Percentiles rank a stretch among this genome's conserved stretches.
Conservation (phyloP, 2,113 vertebrate genomes). For the Triplophysa tibetana region DNA sequence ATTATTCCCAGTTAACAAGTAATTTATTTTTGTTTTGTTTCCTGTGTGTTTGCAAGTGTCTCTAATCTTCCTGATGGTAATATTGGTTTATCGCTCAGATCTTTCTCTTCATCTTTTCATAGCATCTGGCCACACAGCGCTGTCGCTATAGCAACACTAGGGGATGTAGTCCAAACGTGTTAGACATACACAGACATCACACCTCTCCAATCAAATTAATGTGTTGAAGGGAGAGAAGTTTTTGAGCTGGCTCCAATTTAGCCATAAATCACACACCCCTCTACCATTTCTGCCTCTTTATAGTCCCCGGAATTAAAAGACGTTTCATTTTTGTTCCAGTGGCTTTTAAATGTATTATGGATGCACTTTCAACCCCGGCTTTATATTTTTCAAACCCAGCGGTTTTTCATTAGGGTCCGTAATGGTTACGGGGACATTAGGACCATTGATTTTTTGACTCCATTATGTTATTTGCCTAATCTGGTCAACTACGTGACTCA, state of each 20-base stretch:
- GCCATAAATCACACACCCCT: not conserved
- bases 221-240: constrained; percentile 21
- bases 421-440: not conserved
- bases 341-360: no score
- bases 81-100: constrained; percentile 36
- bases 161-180: constrained; percentile 31
- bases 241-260: constrained; percentile 17
- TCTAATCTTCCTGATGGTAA: constrained; percentile 23
- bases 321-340: no score
- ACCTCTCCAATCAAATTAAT: constrained; percentile 38
- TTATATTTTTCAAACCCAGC: no score
- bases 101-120: constrained; percentile 34
- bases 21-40: constrained; percentile 15
- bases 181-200: constrained; percentile 39
- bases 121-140: constrained; percentile 32
- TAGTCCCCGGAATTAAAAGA: not conserved
- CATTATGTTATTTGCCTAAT: constrained; percentile 3
- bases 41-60: constrained; percentile 16
- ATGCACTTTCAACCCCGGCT: not conserved
- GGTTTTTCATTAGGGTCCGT: not conserved
- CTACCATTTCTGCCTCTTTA: not conserved
- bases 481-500: not conserved
- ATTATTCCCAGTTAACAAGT: constrained; percentile 1
- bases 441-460: not conserved
- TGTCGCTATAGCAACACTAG: constrained; percentile 40